These are phyloP conservation scores for Zenarchopterus dispar DNA, from an alignment of 2,797 vertebrate species.

Conservation along the genomic window DNA sequence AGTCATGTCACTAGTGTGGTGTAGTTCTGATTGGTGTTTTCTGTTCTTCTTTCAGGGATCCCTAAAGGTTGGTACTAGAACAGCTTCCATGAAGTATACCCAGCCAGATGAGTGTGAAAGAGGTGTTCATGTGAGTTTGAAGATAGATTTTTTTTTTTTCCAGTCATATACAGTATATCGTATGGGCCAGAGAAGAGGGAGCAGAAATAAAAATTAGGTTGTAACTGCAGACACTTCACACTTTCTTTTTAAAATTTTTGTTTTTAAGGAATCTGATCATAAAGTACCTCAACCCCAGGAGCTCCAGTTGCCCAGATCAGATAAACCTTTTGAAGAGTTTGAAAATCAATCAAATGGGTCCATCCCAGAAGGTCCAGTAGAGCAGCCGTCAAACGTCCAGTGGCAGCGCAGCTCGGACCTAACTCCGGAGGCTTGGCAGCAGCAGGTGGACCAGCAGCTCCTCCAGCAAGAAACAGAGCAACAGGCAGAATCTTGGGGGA, in stretches of 20 bases:
- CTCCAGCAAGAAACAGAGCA: constrained; percentile 74
- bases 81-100: constrained; percentile 81
- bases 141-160: background rate
- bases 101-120: constrained; percentile 73
- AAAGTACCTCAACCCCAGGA: constrained; percentile 63
- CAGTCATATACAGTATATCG: no score
- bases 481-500: constrained; percentile 72
- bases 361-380: constrained; percentile 42
- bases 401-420: constrained; percentile 83
- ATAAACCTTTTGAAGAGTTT: constrained; percentile 48
- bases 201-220: no score
- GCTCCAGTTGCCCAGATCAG: constrained; percentile 68
- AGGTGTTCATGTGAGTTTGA: constrained; percentile 72
- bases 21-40: constrained; percentile 33
- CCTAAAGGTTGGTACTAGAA: constrained; percentile 85
- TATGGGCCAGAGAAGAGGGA: no score
- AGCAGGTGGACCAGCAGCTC: constrained; percentile 83
- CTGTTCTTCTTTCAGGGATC: constrained; percentile 80
- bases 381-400: constrained; percentile 57
- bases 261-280: constrained; percentile 65
- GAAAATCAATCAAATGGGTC: constrained; percentile 58
- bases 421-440: constrained; percentile 86
- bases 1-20: constrained; percentile 14
- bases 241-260: no score
- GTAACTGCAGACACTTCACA: background rate